phyloP scores from a whole-genome alignment of 2,888 invertebrate genomes.

The Lydus trimaculatus region DNA sequence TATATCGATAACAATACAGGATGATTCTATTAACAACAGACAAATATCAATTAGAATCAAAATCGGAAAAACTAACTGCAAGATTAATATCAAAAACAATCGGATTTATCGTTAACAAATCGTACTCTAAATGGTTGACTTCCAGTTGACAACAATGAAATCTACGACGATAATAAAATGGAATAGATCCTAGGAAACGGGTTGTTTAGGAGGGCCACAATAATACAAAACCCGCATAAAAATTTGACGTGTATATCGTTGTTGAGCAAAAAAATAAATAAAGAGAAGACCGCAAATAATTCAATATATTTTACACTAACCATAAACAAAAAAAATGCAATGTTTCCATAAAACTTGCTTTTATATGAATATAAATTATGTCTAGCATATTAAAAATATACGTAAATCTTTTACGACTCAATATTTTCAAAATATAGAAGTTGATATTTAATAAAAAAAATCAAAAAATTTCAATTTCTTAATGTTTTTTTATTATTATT shows the following conservation, averaged over 20 bases:
- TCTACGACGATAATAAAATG: constrained; percentile 17
- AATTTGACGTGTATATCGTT: constrained; percentile 27
- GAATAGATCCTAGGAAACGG: constrained; percentile 8
- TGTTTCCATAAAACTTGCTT: constrained; percentile 36
- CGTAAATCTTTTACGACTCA: constrained; percentile 39
- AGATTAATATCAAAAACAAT: not conserved
- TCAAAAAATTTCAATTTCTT: not conserved
- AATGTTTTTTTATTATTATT: no score
- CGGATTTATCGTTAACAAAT: constrained; percentile 11
- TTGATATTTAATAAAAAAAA: not conserved
- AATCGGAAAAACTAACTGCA: not conserved
- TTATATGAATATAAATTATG: constrained; percentile 41
- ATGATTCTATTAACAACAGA: not conserved
- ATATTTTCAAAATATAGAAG: constrained; percentile 36
- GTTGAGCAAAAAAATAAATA: not conserved
- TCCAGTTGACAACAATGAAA: constrained; percentile 1
- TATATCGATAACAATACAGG: not conserved
- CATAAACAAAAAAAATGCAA: constrained; percentile 32
- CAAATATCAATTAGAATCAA: not conserved
- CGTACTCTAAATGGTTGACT: constrained; percentile 1
- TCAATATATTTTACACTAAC: constrained; percentile 35
- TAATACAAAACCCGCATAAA: constrained; percentile 16
- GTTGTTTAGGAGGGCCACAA: not conserved
- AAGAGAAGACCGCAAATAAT: constrained; percentile 25
- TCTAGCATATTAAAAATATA: constrained; percentile 39